These are phyloP conservation scores for Ahaetulla prasina DNA, from an alignment of 2,113 vertebrate genomes.

Conservation along the genomic window DNA sequence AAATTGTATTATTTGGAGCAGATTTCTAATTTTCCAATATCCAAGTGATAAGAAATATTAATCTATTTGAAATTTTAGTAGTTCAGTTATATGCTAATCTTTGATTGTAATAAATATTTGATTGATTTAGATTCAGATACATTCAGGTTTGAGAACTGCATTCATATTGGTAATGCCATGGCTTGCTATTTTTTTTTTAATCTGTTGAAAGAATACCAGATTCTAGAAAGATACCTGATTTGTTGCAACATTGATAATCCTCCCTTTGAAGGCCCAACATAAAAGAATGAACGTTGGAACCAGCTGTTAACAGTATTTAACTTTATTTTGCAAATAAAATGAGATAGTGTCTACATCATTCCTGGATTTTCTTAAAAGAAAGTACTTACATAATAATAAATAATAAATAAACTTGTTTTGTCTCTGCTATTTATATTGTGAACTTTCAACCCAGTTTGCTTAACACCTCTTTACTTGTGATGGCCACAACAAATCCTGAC, in stretches of 20 bases:
- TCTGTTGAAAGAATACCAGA: no score
- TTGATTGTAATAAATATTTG: neutral
- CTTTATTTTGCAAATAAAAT: neutral
- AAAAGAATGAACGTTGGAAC: neutral
- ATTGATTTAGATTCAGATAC: neutral
- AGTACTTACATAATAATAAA: neutral
- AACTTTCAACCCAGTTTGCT: neutral
- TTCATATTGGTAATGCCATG: neutral
- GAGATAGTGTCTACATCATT: neutral
- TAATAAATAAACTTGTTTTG: neutral
- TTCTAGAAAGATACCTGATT: neutral
- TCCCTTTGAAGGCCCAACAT: no score
- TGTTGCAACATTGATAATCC: neutral
- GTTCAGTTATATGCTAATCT: neutral
- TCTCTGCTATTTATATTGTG: neutral
- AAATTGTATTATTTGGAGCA: neutral
- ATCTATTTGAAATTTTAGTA: neutral
- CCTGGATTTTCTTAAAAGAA: neutral
- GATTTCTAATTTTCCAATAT: neutral
- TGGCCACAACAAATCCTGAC: neutral
- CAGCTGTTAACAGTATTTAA: neutral
- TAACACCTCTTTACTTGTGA: neutral
- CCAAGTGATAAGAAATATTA: neutral
- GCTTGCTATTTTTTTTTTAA: no score
- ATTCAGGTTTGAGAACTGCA: neutral